A percentile compares a stretch with the other conserved stretches of the same genome.
Evolutionary conservation across 2,888 invertebrate species (phyloP).

Genomic region (Microdon myrmicae): DNA sequence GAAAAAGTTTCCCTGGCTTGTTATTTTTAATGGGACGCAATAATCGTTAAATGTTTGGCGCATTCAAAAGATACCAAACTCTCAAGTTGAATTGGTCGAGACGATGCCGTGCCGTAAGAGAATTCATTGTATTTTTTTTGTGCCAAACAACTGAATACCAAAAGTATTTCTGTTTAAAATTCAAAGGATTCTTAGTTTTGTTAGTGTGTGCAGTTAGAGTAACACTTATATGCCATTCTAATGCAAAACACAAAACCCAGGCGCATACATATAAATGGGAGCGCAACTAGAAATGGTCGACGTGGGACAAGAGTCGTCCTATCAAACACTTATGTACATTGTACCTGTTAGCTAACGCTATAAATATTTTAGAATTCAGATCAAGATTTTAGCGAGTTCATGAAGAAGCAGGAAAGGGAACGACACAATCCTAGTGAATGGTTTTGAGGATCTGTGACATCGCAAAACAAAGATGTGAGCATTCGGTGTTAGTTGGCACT

Average conservation of each 20-base stretch:
- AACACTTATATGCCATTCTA: constrained; percentile 51
- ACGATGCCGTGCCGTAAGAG: constrained; percentile 32
- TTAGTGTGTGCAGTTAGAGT: constrained; percentile 49
- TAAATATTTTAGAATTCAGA: constrained; percentile 66
- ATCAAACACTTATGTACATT: too few relatives aligned
- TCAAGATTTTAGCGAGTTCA: constrained; percentile 60
- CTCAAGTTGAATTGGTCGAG: constrained; percentile 42
- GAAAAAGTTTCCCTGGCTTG: constrained; percentile 65
- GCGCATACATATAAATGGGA: constrained; percentile 36
- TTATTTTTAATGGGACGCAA: constrained; percentile 66
- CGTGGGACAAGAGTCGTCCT: constrained; percentile 19
- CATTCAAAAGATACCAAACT: constrained; percentile 48
- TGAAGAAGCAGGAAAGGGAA: constrained; percentile 10
- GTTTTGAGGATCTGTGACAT: constrained; percentile 28
- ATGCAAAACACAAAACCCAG: constrained; percentile 51
- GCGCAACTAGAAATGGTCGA: constrained; percentile 7
- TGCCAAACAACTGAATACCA: constrained; percentile 24
- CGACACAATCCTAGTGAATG: constrained; percentile 24
- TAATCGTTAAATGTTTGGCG: constrained; percentile 65
- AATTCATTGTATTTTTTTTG: not conserved
- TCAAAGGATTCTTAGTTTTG: constrained; percentile 49
- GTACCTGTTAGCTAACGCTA: constrained; percentile 55
- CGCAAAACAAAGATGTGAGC: constrained; percentile 35
- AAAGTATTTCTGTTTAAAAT: constrained; percentile 47
- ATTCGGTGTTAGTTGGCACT: constrained; percentile 42